phyloP scores from a whole-genome alignment of 2,797 vertebrate species.

The Otus scops region DNA sequence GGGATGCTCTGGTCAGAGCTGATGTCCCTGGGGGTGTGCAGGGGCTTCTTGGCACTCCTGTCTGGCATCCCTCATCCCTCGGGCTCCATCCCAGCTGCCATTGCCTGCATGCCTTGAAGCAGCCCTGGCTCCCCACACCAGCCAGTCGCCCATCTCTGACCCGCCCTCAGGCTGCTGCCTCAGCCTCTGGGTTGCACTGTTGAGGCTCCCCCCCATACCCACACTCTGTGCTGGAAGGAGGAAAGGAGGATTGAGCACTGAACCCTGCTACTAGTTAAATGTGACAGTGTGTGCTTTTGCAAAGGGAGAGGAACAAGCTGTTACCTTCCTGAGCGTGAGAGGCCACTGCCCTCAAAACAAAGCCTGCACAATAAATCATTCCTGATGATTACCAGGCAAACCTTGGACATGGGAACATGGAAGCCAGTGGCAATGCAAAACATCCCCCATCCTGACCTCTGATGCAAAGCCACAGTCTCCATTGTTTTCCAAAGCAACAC shows the following conservation, averaged over 20 bases:
- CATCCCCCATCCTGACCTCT: neutral
- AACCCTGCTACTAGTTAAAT: neutral
- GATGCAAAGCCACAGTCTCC: neutral
- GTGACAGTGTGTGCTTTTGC: neutral
- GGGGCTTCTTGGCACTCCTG: neutral
- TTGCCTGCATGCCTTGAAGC: accelerated
- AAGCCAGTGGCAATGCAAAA: neutral
- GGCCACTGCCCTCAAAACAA: neutral
- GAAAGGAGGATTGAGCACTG: accelerated
- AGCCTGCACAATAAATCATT: neutral
- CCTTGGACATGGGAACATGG: neutral
- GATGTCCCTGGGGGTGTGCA: accelerated
- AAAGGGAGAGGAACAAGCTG: neutral
- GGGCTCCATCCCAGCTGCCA: neutral
- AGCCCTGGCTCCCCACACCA: accelerated
- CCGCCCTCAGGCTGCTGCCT: accelerated
- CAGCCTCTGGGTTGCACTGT: neutral
- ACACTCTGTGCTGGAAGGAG: accelerated
- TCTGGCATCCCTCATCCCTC: neutral
- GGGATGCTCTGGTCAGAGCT: neutral
- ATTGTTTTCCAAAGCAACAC: neutral
- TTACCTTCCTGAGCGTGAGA: neutral
- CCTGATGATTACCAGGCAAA: neutral
- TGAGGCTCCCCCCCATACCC: accelerated
- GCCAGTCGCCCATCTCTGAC: neutral